Conservation (phyloP, 2,888 invertebrate species). For the Eutolmus rufibarbis region DNA sequence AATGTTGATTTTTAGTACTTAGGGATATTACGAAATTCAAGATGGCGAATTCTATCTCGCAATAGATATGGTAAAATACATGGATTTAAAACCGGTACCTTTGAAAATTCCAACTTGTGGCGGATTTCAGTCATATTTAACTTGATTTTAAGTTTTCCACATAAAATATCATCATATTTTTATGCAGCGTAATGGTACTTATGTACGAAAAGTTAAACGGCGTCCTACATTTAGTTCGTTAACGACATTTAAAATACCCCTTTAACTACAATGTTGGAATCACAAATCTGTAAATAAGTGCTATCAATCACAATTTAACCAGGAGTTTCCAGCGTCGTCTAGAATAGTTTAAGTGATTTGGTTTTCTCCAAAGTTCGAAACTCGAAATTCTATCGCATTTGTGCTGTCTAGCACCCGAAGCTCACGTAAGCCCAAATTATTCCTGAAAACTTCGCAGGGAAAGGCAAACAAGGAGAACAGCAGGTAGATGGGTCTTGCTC, state of each 20-base stretch:
- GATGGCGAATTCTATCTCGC: too few species aligned
- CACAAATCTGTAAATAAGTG: neutral
- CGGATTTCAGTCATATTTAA: too few species aligned
- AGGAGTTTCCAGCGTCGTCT: neutral
- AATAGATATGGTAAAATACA: too few species aligned
- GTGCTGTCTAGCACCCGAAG: neutral
- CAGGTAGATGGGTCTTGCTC: neutral
- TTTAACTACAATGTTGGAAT: neutral
- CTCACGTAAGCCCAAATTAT: neutral
- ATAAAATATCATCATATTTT: too few species aligned
- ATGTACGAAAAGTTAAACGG: neutral
- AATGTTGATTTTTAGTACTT: too few species aligned
- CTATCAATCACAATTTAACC: neutral
- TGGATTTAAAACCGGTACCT: too few species aligned
- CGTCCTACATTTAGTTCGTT: neutral
- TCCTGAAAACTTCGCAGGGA: neutral
- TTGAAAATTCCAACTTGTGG: too few species aligned
- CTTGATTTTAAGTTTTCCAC: too few species aligned
- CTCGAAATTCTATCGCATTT: neutral
- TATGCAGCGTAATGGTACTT: too few species aligned
- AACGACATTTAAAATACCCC: neutral
- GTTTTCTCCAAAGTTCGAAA: neutral
- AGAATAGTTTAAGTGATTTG: neutral
- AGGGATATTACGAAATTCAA: too few species aligned
- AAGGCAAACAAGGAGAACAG: neutral